These are phyloP conservation scores for Turdus rufiventris DNA, from an alignment of 2,113 vertebrate genomes.

Conservation along the genomic window DNA sequence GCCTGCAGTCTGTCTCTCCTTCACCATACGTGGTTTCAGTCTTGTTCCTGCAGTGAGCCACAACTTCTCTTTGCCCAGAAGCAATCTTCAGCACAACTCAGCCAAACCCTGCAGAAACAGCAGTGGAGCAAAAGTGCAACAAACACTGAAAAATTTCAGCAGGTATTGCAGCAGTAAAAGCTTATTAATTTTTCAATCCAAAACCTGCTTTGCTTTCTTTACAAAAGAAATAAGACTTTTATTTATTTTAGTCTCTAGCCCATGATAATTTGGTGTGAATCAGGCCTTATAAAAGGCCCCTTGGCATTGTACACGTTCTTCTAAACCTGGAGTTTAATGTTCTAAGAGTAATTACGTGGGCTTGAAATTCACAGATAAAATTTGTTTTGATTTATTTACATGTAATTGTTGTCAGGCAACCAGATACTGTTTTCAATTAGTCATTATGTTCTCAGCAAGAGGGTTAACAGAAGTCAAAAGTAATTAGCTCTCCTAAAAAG, in stretches of 20 bases:
- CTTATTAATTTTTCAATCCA: background rate
- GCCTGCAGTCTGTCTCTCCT: background rate
- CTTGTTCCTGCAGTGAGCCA: background rate
- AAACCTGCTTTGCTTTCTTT: background rate
- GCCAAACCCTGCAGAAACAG: background rate
- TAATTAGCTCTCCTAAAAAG: background rate
- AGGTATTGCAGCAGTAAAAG: background rate
- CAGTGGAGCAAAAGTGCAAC: background rate
- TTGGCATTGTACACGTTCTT: accelerated
- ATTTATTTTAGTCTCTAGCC: background rate
- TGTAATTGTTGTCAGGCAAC: background rate
- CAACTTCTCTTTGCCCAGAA: background rate
- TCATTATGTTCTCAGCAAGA: background rate
- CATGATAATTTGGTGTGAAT: background rate
- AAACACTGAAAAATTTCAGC: background rate
- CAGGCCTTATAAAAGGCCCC: background rate
- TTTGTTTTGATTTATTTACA: background rate
- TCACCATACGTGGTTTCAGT: accelerated
- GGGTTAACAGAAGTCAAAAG: background rate
- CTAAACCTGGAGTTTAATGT: background rate
- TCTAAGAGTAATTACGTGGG: background rate
- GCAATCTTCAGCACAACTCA: background rate
- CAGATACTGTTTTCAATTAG: background rate
- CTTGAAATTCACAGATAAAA: background rate
- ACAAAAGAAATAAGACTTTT: background rate